Evolutionary conservation across 2,888 invertebrate genomes (phyloP).

Genomic region (Aquatica leii): DNA sequence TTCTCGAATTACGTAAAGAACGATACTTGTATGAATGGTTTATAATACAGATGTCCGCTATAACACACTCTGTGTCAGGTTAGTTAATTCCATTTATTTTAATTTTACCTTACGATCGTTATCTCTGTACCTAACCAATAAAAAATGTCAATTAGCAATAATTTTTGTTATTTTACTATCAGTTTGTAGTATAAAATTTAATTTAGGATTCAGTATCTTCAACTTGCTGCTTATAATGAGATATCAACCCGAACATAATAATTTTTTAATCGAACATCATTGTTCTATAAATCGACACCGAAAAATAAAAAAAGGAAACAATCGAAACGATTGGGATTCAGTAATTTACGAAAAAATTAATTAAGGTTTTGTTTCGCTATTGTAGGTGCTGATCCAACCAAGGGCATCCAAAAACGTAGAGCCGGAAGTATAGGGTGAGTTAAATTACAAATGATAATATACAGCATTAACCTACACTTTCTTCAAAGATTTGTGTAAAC

Average conservation of each 20-base stretch:
- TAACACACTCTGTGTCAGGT: constrained; percentile 65
- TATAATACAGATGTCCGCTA: constrained; percentile 63
- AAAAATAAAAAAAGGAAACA: too few relatives aligned
- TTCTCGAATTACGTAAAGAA: constrained; percentile 46
- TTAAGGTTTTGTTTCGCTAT: background rate
- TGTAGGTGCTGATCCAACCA: constrained; percentile 77
- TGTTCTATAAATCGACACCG: too few relatives aligned
- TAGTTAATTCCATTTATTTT: constrained; percentile 48
- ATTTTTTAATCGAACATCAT: too few relatives aligned
- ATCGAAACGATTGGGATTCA: too few relatives aligned
- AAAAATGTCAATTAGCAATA: constrained; percentile 4
- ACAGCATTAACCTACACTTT: background rate
- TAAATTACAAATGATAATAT: constrained; percentile 19
- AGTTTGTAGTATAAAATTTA: too few relatives aligned
- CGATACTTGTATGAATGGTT: constrained; percentile 57
- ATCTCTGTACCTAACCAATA: constrained; percentile 1
- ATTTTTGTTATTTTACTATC: too few relatives aligned
- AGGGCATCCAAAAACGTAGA: constrained; percentile 82
- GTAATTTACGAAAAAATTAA: too few relatives aligned
- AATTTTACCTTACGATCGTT: constrained; percentile 2
- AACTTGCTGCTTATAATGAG: too few relatives aligned
- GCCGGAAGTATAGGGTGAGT: constrained; percentile 84
- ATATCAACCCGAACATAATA: too few relatives aligned
- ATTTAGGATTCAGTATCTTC: too few relatives aligned
- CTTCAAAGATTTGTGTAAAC: constrained; percentile 13